Evolutionary conservation across 1,140 invertebrate species (phyloP), one percentile per base, ranked within the genome.

Genomic region (Philopotamus ludificatus): DNA sequence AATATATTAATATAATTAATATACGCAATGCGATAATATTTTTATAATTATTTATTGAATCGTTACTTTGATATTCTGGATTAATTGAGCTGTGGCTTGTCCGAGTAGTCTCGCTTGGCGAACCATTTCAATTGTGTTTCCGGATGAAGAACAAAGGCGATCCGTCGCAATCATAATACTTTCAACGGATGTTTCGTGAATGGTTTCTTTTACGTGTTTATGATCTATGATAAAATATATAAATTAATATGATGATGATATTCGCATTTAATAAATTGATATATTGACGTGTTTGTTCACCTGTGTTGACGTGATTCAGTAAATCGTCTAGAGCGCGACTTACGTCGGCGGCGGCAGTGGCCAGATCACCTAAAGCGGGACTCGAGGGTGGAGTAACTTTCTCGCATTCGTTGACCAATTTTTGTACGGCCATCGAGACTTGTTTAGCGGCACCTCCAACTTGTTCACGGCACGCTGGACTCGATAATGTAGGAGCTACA

Each of bases 81-180:
- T 96, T 1, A 98, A 82, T 55, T 94, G 87, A 0, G 95, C 92
- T 0, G 95, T 97, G 8, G 94, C 94, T 79, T 95, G 91, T 3
- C 94, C 94, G 25, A 98, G 79, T n/a, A 93, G 85, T 63, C 94
- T 82, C 0, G 95, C 95, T 74, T 98, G 95, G 7, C 89, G 86
- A 18, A 98, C 92, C 95, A 99, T 98, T 78, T 98, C 95, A 1
- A 88, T 86, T 0, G 91, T 85, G 78, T 97, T 93, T 21, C 90
- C 89, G 39, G 85, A 85, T 15, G 89, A 91, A 10, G 89, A 89
- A 59, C 94, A 90, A 8, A 99, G 79, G 45, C 90, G 87, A 75
- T 98, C 95, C 4, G 95, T 95, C 1, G 94, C 93, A 3, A 89
- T 84, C 68, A 97, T 83, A 65, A 98, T 97, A 9, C 87, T 91